phyloP scores from a whole-genome alignment of 2,888 invertebrate genomes.

The Cactoblastis cactorum region DNA sequence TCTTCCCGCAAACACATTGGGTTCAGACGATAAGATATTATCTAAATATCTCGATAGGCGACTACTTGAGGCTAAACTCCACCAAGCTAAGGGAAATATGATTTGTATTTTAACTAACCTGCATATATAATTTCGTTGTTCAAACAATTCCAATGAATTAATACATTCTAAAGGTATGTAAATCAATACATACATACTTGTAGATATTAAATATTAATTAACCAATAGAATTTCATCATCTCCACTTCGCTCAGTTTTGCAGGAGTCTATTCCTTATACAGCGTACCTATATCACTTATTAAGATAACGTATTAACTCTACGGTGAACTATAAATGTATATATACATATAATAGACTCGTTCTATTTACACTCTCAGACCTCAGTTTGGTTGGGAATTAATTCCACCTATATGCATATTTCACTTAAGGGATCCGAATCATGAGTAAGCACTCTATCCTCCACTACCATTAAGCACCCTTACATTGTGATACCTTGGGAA shows the following conservation, averaged over 20 bases:
- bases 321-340: neutral
- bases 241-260: too few relatives aligned
- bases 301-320: neutral
- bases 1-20: neutral
- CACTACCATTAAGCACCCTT: conserved; percentile 6
- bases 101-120: too few relatives aligned
- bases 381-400: neutral
- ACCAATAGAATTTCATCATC: too few relatives aligned
- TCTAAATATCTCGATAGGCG: conserved; percentile 4
- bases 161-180: too few relatives aligned
- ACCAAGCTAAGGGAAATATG: too few relatives aligned
- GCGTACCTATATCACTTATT: neutral
- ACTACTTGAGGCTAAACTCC: neutral
- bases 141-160: too few relatives aligned
- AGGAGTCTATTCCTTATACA: too few relatives aligned
- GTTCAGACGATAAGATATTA: neutral
- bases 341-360: neutral
- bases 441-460: conserved; percentile 4
- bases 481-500: conserved; percentile 12
- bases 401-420: neutral
- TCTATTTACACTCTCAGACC: neutral
- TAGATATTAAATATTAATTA: too few relatives aligned
- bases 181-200: too few relatives aligned
- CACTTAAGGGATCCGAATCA: neutral
- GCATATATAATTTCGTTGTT: too few relatives aligned